Percentiles rank a stretch among this genome's conserved stretches.
Conservation (phyloP, 2,113 vertebrate species). For the Thymallus thymallus region DNA sequence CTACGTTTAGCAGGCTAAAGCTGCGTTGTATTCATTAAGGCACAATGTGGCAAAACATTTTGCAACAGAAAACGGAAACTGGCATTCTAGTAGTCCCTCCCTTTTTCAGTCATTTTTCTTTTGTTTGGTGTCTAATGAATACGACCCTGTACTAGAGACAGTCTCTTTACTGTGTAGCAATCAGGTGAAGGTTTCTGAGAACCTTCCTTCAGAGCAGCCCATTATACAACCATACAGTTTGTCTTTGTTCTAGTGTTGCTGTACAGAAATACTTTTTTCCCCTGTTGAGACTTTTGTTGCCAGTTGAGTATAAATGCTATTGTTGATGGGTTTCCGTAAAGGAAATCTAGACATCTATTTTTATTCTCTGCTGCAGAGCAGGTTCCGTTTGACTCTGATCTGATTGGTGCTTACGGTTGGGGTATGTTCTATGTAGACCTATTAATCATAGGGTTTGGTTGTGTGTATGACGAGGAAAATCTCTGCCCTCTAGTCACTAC, state of each 20-base stretch:
- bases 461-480: not conserved
- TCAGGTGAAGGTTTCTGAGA: not conserved
- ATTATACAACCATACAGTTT: not conserved
- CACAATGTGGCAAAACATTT: too few species aligned
- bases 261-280: not conserved
- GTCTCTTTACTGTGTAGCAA: not conserved
- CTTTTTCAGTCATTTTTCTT: not conserved
- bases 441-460: not conserved
- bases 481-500: not conserved
- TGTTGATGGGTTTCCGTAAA: not conserved
- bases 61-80: too few species aligned
- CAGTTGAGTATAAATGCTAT: not conserved
- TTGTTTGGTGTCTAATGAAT: not conserved
- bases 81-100: not conserved
- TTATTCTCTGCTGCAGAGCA: not conserved
- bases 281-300: not conserved
- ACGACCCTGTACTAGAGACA: not conserved
- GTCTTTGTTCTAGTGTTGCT: not conserved
- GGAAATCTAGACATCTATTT: conserved; percentile 1
- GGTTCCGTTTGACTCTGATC: not conserved
- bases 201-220: not conserved
- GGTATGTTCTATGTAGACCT: not conserved
- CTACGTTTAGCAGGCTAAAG: too few species aligned
- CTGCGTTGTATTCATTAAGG: too few species aligned
- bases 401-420: not conserved